These are phyloP conservation scores for Ormyrus labotus DNA, from an alignment of 2,888 invertebrate genomes.

Conservation along the genomic window DNA sequence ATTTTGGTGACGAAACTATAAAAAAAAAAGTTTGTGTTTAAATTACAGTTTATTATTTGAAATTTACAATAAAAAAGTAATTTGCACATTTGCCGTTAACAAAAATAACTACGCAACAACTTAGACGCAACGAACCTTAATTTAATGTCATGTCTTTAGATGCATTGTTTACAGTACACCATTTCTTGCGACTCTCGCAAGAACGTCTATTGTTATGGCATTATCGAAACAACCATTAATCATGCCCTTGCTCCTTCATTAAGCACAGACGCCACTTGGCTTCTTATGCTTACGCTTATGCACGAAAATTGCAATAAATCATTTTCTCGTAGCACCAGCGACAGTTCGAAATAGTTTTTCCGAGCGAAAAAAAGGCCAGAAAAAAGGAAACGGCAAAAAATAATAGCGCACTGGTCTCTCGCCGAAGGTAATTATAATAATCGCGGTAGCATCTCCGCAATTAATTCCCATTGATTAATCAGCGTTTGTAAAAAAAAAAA, in stretches of 20 bases:
- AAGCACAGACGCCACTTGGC: slow-evolving; percentile 30
- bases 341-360: background rate
- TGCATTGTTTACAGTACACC: slow-evolving; percentile 34
- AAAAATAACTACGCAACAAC: slow-evolving; percentile 41
- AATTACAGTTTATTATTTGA: slow-evolving; percentile 21
- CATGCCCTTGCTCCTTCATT: slow-evolving; percentile 33
- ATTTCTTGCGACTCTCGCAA: slow-evolving; percentile 11
- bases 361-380: background rate
- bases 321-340: slow-evolving; percentile 29
- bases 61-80: slow-evolving; percentile 34
- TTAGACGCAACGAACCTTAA: slow-evolving; percentile 20
- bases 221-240: slow-evolving; percentile 46
- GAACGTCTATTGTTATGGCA: slow-evolving; percentile 36
- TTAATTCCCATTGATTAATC: slow-evolving; percentile 50
- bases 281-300: slow-evolving; percentile 27
- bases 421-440: slow-evolving; percentile 48
- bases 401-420: slow-evolving; percentile 13
- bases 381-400: slow-evolving; percentile 14
- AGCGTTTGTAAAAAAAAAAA: slow-evolving; percentile 18
- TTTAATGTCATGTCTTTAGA: slow-evolving; percentile 24
- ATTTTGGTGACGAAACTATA: background rate
- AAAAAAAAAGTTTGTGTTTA: slow-evolving; percentile 8
- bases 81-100: slow-evolving; percentile 12
- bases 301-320: slow-evolving; percentile 50
- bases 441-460: slow-evolving; percentile 51